A percentile compares a stretch with the other conserved stretches of the same genome.
These are phyloP conservation scores for Cephonodes hylas DNA, from an alignment of 2,888 invertebrate genomes.

Conservation along the genomic window DNA sequence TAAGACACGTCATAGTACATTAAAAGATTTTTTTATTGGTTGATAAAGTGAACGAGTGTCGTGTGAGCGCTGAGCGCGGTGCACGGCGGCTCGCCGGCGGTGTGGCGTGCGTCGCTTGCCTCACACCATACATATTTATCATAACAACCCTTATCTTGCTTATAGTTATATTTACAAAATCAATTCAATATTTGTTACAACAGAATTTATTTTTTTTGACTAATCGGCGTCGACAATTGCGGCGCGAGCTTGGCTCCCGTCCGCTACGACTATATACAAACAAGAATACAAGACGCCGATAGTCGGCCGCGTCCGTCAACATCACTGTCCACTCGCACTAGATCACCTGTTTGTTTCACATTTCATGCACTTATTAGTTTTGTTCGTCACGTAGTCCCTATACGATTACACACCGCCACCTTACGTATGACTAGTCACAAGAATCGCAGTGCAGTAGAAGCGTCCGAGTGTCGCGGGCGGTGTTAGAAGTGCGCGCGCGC, in stretches of 20 bases:
- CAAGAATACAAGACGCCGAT: neutral
- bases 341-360: neutral
- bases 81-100: neutral
- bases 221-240: neutral
- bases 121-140: neutral
- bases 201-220: neutral
- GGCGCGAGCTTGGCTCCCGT: neutral
- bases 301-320: no score
- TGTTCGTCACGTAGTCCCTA: neutral
- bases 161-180: neutral
- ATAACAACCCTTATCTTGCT: neutral
- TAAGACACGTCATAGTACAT: neutral
- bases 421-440: neutral
- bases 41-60: neutral
- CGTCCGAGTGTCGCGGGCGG: slow-evolving; percentile 11
- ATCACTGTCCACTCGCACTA: neutral
- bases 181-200: neutral
- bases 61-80: neutral
- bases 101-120: slow-evolving; percentile 18
- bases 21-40: neutral
- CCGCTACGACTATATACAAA: neutral
- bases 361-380: neutral
- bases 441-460: neutral
- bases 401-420: neutral
- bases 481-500: slow-evolving; percentile 47